Conservation (phyloP, 2,888 invertebrate species). For the Drosophila diplacantha region DNA sequence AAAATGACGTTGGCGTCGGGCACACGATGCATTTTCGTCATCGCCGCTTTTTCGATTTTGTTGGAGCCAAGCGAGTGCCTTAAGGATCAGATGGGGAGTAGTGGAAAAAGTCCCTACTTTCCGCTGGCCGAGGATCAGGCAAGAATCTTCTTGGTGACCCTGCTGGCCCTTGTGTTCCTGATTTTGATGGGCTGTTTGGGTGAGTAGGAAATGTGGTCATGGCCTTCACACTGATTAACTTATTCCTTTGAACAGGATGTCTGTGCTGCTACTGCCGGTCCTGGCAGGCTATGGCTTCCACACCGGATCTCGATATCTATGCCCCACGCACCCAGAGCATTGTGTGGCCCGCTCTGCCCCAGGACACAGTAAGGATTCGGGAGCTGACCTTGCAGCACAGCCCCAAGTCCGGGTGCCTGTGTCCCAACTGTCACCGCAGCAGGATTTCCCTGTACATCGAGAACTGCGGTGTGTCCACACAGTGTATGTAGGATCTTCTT, state of each 20-base stretch:
- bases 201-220: conserved; percentile 29
- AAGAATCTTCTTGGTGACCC: conserved; percentile 32
- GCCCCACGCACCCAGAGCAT: conserved; percentile 62
- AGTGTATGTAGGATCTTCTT: conserved; percentile 1
- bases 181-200: conserved; percentile 44
- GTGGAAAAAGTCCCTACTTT: neutral
- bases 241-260: conserved; percentile 36
- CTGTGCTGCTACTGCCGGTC: conserved; percentile 41
- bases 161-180: conserved; percentile 25
- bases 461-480: conserved; percentile 29
- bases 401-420: conserved; percentile 40
- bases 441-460: conserved; percentile 28
- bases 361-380: conserved; percentile 45
- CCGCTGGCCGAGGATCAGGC: conserved; percentile 11
- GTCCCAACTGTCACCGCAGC: conserved; percentile 35
- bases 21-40: conserved; percentile 54
- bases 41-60: conserved; percentile 38
- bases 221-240: neutral
- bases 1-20: conserved; percentile 55
- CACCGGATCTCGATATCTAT: conserved; percentile 46
- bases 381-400: conserved; percentile 55
- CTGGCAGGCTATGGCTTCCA: conserved; percentile 1
- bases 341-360: conserved; percentile 57
- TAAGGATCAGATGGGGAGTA: neutral
- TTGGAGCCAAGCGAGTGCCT: neutral